phyloP scores from a whole-genome alignment of 2,113 vertebrate genomes.

The Semnornis frantzii region DNA sequence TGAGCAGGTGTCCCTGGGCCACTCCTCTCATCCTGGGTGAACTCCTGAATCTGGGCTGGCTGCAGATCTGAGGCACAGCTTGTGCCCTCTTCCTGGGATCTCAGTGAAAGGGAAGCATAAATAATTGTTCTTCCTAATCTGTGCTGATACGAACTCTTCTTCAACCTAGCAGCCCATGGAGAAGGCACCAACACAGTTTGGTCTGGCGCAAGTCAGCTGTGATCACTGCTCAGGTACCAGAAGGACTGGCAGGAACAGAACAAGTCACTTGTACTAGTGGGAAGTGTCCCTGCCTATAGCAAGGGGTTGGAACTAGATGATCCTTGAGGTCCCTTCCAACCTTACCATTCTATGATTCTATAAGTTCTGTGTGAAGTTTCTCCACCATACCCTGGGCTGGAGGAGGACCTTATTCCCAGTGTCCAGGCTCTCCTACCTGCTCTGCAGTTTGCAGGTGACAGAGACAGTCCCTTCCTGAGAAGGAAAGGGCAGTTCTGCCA shows the following conservation, averaged over 20 bases:
- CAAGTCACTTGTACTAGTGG: no score
- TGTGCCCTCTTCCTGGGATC: not conserved
- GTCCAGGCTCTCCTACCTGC: not conserved
- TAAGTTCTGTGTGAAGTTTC: not conserved
- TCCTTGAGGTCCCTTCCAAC: no score
- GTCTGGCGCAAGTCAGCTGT: not conserved
- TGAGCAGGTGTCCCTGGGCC: not conserved
- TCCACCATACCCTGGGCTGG: not conserved
- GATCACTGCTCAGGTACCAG: not conserved
- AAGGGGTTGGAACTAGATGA: no score
- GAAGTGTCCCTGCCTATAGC: no score
- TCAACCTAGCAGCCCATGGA: not conserved
- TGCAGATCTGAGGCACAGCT: not conserved
- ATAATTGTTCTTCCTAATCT: not conserved
- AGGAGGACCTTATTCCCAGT: not conserved
- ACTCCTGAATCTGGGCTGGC: not conserved
- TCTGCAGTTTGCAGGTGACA: not conserved
- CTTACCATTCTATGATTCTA: no score
- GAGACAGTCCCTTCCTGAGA: not conserved
- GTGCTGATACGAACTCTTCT: not conserved
- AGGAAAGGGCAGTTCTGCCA: no score
- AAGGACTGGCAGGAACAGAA: not conserved
- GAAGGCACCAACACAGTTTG: fast-evolving
- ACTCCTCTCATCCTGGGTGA: not conserved
- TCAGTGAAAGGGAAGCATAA: not conserved